Conservation (phyloP, 2,797 vertebrate species). For the Diplodus puntazzo region DNA sequence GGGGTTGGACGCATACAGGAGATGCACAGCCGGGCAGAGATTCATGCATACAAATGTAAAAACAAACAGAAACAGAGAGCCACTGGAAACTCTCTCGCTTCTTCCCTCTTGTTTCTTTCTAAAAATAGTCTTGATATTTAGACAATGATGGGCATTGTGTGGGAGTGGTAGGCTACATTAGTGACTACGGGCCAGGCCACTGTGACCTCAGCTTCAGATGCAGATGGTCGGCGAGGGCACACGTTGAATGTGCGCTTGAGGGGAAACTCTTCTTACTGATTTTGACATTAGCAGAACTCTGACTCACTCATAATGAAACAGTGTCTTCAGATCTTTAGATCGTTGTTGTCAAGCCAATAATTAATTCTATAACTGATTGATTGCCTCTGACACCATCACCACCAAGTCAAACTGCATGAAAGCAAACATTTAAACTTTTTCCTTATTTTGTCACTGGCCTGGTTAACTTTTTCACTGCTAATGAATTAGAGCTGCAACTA, state of each 20-base stretch:
- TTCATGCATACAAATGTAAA: slow-evolving; percentile 58
- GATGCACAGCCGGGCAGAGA: slow-evolving; percentile 48
- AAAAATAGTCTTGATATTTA: slow-evolving; percentile 75
- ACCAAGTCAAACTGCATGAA: neutral
- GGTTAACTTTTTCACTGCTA: neutral
- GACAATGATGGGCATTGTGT: slow-evolving; percentile 77
- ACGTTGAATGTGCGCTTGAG: neutral
- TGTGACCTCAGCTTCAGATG: slow-evolving; percentile 60
- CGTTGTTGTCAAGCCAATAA: neutral
- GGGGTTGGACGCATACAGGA: slow-evolving; percentile 50
- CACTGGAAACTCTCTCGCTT: slow-evolving; percentile 46
- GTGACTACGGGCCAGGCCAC: slow-evolving; percentile 17
- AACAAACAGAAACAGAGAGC: slow-evolving; percentile 58
- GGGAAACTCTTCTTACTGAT: slow-evolving; percentile 9
- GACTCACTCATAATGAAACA: slow-evolving; percentile 16
- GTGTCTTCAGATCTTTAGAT: slow-evolving; percentile 23
- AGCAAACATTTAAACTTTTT: neutral
- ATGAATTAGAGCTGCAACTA: neutral
- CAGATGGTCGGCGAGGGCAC: slow-evolving; percentile 64
- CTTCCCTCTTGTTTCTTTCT: slow-evolving; percentile 52
- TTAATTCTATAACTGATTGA: neutral
- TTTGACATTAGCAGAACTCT: slow-evolving; percentile 16
- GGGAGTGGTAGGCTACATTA: slow-evolving; percentile 32
- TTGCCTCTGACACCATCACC: neutral
- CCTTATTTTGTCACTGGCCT: neutral